Base-by-base conservation (phyloP, 2,113 vertebrate species). In the Myrmecophaga tridactyla region DNA sequence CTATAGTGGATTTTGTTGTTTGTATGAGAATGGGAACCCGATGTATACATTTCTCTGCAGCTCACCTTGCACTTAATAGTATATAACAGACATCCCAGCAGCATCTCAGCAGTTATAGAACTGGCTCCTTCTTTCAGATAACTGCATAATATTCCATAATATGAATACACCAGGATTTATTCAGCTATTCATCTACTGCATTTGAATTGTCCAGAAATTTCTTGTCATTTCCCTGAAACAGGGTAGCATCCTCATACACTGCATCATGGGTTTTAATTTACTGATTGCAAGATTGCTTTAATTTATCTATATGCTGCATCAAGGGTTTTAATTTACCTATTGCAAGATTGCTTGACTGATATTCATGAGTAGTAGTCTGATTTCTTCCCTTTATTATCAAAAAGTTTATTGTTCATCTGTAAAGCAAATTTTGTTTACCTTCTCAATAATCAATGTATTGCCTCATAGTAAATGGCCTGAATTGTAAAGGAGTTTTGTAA, bases 181-280 rank as follows among this genome's bases (percentile, higher is more conserved):
- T 85, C 3, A 27, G 46, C 56, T 69, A 13, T 17, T 31, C 7
- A 73, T 85, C 34, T 77, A n/a, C n/a, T n/a, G 12, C 27, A 10
- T 63, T 96, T 41, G n/a, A 18, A 12, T 67, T 77, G 46, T 53
- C 21, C 77, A 90, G 34, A 92, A 86, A 15, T 83, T 62, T 69
- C 62, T 86, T 34, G 13, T 62, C 12, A 82, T 92, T 90, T 20
- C 39, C n/a, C 20, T 36, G 36, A 72, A 81, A 63, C 65, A 58
- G 14, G 29, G 39, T 4, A 86, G 27, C 25, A 80, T 51, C 73
- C 36, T 77, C 62, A n/a, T n/a, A n/a, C n/a, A n/a, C n/a, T n/a
- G n/a, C n/a, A n/a, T n/a, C n/a, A 17, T 86, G 53, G 18, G 17
- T 86, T 89, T 94, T 73, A 82, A 92, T 92, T 95, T 90, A 86